Base-by-base conservation (phyloP, 2,113 vertebrate genomes). In the Rhinopomastus cyanomelas region DNA sequence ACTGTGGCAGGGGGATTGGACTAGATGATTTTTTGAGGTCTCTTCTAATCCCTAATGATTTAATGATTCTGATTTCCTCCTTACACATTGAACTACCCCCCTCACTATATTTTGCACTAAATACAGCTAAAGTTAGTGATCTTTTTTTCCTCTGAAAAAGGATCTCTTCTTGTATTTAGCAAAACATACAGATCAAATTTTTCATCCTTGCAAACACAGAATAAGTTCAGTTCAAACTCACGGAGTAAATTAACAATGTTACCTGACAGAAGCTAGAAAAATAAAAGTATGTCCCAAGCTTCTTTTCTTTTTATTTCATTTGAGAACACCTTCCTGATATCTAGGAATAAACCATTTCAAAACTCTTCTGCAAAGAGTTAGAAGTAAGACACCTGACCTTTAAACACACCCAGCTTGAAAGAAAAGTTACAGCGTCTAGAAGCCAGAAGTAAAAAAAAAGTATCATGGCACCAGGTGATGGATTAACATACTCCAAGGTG, bases 381-480 rank as follows among this genome's bases (percentile, higher is more conserved):
- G 81, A 92, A 90, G 79, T 90, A 83, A 90, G 84, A 96, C 94
- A 96, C 74, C 93, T 94, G 89, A 55, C 71, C 88, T 92, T 82
- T 92, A 77, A 85, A 87, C 95, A 93, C 84, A 95, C 75, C 91
- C 79, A 69, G 67, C 82, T 87, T 93, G 93, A 97, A 97, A 97
- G 60, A 96, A 85, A 96, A 96, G 88, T 92, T 89, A 75, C 42
- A 86, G 95, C 75, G 13, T 90, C 92, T 92, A 86, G 92, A 96
- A 96, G 78, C 87, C 81, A 87, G 87, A 85, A 92, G 89, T 88
- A 44, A 88, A 93, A 95, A n/a, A 42, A 71, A 91, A 66, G 85
- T 95, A 96, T 92, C 85, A 55, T 93, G 95, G 93, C 91, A 74
- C 94, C 95, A 97, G 96, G 96, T 97, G 96, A 97, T 87, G 94